phyloP scores from a whole-genome alignment of 23 tunicate species.

The Styela plicata region DNA sequence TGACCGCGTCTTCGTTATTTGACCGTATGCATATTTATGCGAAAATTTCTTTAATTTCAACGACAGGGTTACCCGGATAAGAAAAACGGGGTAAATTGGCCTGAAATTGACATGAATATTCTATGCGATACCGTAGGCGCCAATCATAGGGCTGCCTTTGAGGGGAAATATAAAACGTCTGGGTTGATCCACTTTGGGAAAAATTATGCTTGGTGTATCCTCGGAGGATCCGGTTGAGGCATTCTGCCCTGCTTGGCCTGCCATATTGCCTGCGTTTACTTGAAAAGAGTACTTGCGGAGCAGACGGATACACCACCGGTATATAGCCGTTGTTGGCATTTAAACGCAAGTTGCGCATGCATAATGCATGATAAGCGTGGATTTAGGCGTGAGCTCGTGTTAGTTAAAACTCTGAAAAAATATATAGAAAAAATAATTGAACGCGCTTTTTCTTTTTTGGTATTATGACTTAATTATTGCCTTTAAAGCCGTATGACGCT shows the following conservation, averaged over 20 bases:
- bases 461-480: too few relatives aligned
- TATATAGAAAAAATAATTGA: too few relatives aligned
- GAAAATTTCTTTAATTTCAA: not conserved
- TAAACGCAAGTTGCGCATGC: not conserved
- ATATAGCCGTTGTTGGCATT: not conserved
- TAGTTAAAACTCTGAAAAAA: not conserved
- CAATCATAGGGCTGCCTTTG: not conserved
- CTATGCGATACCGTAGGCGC: not conserved
- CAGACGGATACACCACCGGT: too few relatives aligned
- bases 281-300: too few relatives aligned
- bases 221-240: too few relatives aligned
- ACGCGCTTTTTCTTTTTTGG: too few relatives aligned
- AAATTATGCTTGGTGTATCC: not conserved
- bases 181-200: too few relatives aligned
- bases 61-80: not conserved
- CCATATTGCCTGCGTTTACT: too few relatives aligned
- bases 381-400: not conserved
- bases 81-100: not conserved
- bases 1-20: not conserved
- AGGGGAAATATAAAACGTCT: too few relatives aligned
- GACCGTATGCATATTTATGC: not conserved
- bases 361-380: not conserved
- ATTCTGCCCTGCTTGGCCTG: too few relatives aligned
- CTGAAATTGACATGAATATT: not conserved
- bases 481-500: too few relatives aligned